These are phyloP conservation scores for Ectobius pallidus DNA, from an alignment of 2,888 invertebrate genomes.

Conservation along the genomic window DNA sequence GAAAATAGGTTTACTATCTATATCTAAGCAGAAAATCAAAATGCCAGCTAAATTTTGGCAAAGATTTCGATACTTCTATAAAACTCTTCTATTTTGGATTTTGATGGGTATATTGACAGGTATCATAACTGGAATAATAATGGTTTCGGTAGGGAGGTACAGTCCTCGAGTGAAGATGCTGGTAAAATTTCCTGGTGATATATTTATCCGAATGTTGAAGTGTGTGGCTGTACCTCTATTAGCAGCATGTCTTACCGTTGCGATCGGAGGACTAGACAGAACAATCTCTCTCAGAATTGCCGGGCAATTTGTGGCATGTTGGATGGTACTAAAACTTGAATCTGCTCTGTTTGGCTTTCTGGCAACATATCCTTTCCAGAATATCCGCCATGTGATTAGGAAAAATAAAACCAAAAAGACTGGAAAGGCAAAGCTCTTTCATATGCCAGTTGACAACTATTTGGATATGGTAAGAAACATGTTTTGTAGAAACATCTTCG, in stretches of 20 bases:
- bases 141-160: not conserved
- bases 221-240: not conserved
- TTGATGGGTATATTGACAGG: not conserved
- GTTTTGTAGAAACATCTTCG: not conserved
- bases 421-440: not conserved
- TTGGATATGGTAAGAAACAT: not conserved
- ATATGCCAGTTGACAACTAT: not conserved
- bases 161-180: not conserved
- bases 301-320: not conserved
- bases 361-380: too few species aligned
- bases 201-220: not conserved
- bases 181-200: not conserved
- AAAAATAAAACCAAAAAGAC: slow-evolving; percentile 4
- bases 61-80: not conserved
- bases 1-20: too few species aligned
- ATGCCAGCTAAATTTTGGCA: too few species aligned
- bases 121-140: not conserved
- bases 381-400: not conserved
- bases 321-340: not conserved
- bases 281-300: not conserved
- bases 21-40: too few species aligned
- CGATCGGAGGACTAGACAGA: not conserved
- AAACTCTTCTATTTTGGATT: not conserved
- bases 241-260: not conserved
- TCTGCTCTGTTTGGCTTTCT: not conserved